A percentile compares a stretch with the other conserved stretches of the same genome.
These are phyloP conservation scores for Arizona elegans DNA, from an alignment of 2,113 vertebrate species.

Conservation along the genomic window DNA sequence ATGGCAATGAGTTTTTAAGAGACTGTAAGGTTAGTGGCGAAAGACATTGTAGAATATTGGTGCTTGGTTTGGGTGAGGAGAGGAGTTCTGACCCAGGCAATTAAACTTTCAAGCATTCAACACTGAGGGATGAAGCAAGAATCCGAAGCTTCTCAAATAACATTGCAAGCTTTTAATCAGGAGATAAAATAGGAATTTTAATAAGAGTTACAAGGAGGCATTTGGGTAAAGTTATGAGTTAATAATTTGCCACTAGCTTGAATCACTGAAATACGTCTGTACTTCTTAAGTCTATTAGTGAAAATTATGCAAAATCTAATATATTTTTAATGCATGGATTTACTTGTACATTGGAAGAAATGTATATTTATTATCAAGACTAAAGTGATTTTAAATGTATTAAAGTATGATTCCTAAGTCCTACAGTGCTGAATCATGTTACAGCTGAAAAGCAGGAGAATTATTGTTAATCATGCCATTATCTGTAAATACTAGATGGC, in stretches of 20 bases:
- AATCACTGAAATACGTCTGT: conserved; percentile 54
- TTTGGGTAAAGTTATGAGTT: conserved; percentile 51
- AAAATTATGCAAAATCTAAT: conserved; percentile 61
- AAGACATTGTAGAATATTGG: conserved; percentile 39
- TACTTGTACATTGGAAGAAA: conserved; percentile 60
- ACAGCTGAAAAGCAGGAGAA: not conserved
- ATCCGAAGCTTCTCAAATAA: conserved; percentile 51
- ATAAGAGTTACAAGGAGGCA: conserved; percentile 40
- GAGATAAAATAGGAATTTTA: conserved; percentile 45
- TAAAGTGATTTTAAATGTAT: conserved; percentile 53
- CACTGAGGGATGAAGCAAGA: conserved; percentile 51
- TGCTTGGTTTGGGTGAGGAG: conserved; percentile 41
- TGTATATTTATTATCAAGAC: conserved; percentile 64
- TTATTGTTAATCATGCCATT: not conserved
- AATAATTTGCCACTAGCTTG: conserved; percentile 59
- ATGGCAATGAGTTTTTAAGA: conserved; percentile 56
- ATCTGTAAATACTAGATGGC: not conserved
- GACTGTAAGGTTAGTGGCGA: conserved; percentile 36
- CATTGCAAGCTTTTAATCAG: conserved; percentile 40
- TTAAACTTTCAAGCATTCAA: conserved; percentile 52
- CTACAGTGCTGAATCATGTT: not conserved
- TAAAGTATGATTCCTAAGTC: not conserved
- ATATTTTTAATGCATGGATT: conserved; percentile 66
- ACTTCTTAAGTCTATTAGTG: conserved; percentile 54
- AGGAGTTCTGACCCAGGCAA: conserved; percentile 46